Evolutionary conservation across 2,113 vertebrate genomes (phyloP).

Genomic region (Neoarius graeffei): DNA sequence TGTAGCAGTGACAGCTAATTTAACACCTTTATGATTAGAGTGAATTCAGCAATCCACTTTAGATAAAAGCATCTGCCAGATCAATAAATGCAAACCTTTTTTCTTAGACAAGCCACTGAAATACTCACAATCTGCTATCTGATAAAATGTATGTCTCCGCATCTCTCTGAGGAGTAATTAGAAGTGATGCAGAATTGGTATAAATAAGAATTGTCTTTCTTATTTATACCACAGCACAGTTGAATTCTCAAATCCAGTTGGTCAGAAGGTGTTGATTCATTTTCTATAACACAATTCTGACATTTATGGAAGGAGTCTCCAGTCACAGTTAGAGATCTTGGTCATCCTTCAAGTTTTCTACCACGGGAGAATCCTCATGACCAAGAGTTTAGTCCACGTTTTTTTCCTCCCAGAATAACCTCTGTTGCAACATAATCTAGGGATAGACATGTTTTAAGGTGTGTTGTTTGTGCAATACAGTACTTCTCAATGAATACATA

Average conservation of each 20-base stretch:
- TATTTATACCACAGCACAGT: neutral
- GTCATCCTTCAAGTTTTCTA: neutral
- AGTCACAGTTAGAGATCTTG: neutral
- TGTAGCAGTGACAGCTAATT: neutral
- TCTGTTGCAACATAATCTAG: neutral
- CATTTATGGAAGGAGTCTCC: neutral
- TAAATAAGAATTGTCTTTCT: neutral
- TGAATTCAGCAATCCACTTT: neutral
- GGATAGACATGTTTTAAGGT: neutral
- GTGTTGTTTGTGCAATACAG: neutral
- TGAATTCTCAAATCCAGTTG: neutral
- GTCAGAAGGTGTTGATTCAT: neutral
- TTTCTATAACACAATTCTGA: neutral
- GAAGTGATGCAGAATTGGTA: neutral
- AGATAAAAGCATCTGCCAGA: neutral
- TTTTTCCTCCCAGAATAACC: neutral
- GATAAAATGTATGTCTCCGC: neutral
- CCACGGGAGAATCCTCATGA: neutral
- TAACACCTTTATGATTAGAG: neutral
- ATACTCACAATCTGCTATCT: neutral
- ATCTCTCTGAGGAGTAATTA: neutral
- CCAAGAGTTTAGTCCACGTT: neutral
- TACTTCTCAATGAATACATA: neutral
- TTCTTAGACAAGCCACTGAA: neutral
- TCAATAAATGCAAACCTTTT: neutral